These are phyloP conservation scores for Glaucopsyche alexis DNA, from an alignment of 2,888 invertebrate genomes.

Conservation along the genomic window DNA sequence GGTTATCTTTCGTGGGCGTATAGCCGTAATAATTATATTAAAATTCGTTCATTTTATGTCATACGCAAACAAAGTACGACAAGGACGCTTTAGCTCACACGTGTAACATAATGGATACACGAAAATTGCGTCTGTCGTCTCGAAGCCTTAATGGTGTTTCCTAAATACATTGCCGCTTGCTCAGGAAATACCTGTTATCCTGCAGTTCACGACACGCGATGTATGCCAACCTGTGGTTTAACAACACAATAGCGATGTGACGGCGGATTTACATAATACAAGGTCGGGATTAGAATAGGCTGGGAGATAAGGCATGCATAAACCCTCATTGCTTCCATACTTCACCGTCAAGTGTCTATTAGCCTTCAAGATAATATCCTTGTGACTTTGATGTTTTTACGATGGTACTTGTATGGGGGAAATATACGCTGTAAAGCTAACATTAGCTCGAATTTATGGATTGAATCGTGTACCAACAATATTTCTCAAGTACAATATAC, in stretches of 20 bases:
- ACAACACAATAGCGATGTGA: background rate
- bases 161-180: background rate
- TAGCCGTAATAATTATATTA: too few relatives aligned
- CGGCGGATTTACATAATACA: background rate
- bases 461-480: too few relatives aligned
- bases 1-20: too few relatives aligned
- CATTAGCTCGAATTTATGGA: background rate
- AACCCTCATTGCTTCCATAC: conserved; percentile 2
- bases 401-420: background rate
- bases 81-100: background rate
- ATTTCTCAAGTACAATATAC: too few relatives aligned
- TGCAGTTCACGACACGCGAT: background rate
- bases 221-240: background rate
- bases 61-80: background rate
- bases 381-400: conserved; percentile 10
- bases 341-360: conserved; percentile 17
- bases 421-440: background rate
- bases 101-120: conserved; percentile 6
- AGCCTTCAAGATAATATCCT: conserved; percentile 13
- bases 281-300: conserved; percentile 6
- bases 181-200: background rate
- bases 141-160: background rate
- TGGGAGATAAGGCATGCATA: conserved; percentile 21
- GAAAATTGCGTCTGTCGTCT: background rate
- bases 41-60: background rate